A percentile compares a stretch with the other conserved stretches of the same genome.
Evolutionary conservation across 2,888 invertebrate species (phyloP).

Genomic region (Plebejus argus): DNA sequence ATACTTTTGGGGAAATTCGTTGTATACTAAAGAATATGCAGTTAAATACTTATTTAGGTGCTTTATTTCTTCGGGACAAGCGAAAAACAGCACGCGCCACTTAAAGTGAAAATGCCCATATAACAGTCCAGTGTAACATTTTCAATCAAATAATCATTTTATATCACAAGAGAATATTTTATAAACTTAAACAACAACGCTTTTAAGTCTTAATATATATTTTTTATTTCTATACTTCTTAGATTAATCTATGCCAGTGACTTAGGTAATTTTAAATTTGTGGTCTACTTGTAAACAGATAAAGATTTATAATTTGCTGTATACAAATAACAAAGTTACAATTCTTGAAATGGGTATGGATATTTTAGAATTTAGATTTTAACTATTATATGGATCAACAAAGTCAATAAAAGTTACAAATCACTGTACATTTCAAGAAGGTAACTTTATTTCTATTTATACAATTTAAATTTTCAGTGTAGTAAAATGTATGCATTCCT

Average conservation of each 20-base stretch:
- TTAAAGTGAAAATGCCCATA: no score
- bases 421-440: not conserved
- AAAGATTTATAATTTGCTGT: not conserved
- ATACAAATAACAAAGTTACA: not conserved
- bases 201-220: not conserved
- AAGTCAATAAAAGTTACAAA: not conserved
- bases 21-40: no score
- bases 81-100: no score
- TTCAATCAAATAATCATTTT: not conserved
- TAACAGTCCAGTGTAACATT: no score
- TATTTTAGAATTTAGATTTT: not conserved
- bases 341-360: not conserved
- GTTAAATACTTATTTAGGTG: no score
- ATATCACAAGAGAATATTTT: not conserved
- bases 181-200: not conserved
- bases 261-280: not conserved
- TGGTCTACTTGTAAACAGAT: not conserved
- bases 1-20: no score
- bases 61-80: no score
- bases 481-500: constrained; percentile 12
- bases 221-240: not conserved
- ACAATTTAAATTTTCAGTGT: not conserved
- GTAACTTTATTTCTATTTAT: not conserved
- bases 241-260: constrained; percentile 13
- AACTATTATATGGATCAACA: not conserved